phyloP scores from a whole-genome alignment of 1,140 invertebrate species.

The Papilio glaucus region DNA sequence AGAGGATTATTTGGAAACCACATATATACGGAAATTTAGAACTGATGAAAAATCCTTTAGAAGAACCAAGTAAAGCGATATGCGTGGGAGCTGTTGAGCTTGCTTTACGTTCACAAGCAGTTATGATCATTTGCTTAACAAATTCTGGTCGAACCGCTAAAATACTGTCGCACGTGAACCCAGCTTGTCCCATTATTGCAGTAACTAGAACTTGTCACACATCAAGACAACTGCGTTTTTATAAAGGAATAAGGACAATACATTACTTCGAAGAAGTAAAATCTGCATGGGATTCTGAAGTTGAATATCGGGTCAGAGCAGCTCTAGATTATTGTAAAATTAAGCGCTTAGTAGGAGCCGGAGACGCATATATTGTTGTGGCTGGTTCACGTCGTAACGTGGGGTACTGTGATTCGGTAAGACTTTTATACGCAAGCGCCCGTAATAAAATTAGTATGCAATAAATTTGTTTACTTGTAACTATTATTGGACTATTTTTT shows the following conservation, averaged over 20 bases:
- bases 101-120: conserved; percentile 86
- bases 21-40: conserved; percentile 66
- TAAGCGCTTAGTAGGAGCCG: conserved; percentile 86
- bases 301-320: conserved; percentile 88
- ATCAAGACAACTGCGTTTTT: conserved; percentile 88
- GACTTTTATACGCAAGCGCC: conserved; percentile 86
- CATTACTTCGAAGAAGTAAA: conserved; percentile 83
- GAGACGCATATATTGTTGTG: conserved; percentile 89
- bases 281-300: conserved; percentile 87
- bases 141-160: conserved; percentile 89
- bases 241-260: conserved; percentile 88
- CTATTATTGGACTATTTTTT: too few species aligned
- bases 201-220: conserved; percentile 87
- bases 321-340: conserved; percentile 88
- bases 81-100: conserved; percentile 91
- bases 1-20: conserved; percentile 84
- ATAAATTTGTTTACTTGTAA: conserved; percentile 41
- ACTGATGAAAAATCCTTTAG: conserved; percentile 63
- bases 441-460: conserved; percentile 65
- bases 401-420: conserved; percentile 91
- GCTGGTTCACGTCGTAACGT: conserved; percentile 90
- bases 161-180: conserved; percentile 88
- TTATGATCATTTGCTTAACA: conserved; percentile 88
- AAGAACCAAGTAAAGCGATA: conserved; percentile 88
- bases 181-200: conserved; percentile 89